phyloP scores from a whole-genome alignment of 2,888 invertebrate genomes.

The Hypomecis punctinalis region DNA sequence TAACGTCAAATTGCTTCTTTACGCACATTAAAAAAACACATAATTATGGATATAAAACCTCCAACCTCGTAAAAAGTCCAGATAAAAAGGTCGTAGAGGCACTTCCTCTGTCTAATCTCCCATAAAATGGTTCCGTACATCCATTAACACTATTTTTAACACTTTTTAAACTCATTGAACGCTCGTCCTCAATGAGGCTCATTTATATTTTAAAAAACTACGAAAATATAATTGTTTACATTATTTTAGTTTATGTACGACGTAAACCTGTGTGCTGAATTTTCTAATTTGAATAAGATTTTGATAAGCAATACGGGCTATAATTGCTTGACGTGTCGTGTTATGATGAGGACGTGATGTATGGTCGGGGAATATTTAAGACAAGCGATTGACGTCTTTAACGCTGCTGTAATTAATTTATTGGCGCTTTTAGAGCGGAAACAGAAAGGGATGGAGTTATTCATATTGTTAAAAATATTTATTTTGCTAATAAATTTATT shows the following conservation, averaged over 20 bases:
- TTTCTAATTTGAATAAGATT: conserved; percentile 69
- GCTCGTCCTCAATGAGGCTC: conserved; percentile 79
- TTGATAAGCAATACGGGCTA: conserved; percentile 57
- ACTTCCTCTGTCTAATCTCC: conserved; percentile 74
- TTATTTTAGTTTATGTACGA: conserved; percentile 67
- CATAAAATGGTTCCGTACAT: conserved; percentile 74
- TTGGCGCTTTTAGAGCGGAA: conserved; percentile 79
- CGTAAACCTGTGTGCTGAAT: conserved; percentile 78
- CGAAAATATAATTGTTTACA: conserved; percentile 80
- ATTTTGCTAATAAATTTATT: background rate
- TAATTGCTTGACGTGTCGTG: conserved; percentile 55
- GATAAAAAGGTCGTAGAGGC: conserved; percentile 78
- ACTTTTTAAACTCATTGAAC: conserved; percentile 76
- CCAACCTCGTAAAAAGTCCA: conserved; percentile 74
- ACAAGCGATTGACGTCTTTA: conserved; percentile 81
- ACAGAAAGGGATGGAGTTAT: conserved; percentile 61
- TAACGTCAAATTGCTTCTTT: conserved; percentile 68
- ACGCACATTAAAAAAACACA: conserved; percentile 69
- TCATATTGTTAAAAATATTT: background rate
- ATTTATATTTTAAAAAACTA: conserved; percentile 74
- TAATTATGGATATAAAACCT: conserved; percentile 83
- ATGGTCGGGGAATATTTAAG: conserved; percentile 53
- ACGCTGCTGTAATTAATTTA: conserved; percentile 78
- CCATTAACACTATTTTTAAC: conserved; percentile 80
- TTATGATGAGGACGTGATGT: conserved; percentile 58